Conservation (phyloP, 1,140 invertebrate genomes). For the Pseudomyrmex flavicornis region DNA sequence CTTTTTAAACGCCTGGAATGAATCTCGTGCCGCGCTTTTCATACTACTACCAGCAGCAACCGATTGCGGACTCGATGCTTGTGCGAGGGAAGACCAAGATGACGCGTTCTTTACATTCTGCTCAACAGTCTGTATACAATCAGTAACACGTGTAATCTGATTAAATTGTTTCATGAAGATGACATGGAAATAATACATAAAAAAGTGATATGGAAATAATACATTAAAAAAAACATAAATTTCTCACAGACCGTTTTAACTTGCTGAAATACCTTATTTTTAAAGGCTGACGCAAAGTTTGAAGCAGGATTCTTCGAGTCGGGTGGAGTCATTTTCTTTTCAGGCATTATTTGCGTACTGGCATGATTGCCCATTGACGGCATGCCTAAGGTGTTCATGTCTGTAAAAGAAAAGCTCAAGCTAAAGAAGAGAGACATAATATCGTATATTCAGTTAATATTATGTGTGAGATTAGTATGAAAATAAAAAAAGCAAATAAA, state of each 20-base stretch:
- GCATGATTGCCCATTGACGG: slow-evolving; percentile 80
- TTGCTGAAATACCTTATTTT: slow-evolving; percentile 85
- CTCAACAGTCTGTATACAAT: slow-evolving; percentile 83
- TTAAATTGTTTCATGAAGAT: too few relatives aligned
- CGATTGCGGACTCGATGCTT: slow-evolving; percentile 89
- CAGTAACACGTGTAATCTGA: not conserved
- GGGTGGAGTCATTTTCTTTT: slow-evolving; percentile 83
- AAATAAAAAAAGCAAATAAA: slow-evolving; percentile 40
- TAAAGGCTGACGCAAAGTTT: slow-evolving; percentile 89
- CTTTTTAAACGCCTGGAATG: slow-evolving; percentile 95
- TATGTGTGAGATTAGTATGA: slow-evolving; percentile 78
- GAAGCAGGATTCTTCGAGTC: slow-evolving; percentile 85
- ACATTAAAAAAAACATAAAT: too few relatives aligned
- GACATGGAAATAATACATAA: too few relatives aligned
- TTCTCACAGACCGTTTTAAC: not conserved
- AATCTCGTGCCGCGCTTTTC: slow-evolving; percentile 87
- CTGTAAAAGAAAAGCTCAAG: slow-evolving; percentile 82
- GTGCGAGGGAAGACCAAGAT: slow-evolving; percentile 96
- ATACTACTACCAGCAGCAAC: slow-evolving; percentile 86
- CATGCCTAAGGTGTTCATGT: slow-evolving; percentile 82
- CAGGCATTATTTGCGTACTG: slow-evolving; percentile 76
- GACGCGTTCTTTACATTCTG: slow-evolving; percentile 94
- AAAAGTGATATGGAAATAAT: too few relatives aligned
- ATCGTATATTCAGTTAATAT: slow-evolving; percentile 72
- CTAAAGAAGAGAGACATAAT: slow-evolving; percentile 75